phyloP scores from a whole-genome alignment of 1,140 invertebrate species.

The Acromyrmex charruanus region DNA sequence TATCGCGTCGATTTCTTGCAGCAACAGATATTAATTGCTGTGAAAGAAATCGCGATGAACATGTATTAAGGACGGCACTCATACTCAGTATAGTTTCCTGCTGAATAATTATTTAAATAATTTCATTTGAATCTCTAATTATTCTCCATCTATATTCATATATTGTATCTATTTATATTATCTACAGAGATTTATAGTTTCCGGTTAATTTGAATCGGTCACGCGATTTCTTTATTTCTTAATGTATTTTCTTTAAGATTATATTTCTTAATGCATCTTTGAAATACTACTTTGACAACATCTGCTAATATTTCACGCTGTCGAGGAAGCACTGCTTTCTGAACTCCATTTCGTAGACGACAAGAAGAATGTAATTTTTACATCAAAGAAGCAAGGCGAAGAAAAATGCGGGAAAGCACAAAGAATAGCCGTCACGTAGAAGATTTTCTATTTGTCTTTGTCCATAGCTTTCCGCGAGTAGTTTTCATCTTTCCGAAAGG shows the following conservation, averaged over 20 bases:
- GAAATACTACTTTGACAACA: constrained; percentile 8
- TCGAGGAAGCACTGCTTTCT: constrained; percentile 35
- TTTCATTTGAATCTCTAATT: constrained; percentile 26
- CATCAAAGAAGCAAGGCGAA: constrained; percentile 53
- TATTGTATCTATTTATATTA: neutral
- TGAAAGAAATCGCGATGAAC: constrained; percentile 29
- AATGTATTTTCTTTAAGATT: neutral
- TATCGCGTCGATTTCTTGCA: constrained; percentile 56
- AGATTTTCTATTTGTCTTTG: constrained; percentile 64
- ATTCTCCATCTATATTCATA: neutral
- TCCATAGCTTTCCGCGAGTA: constrained; percentile 51
- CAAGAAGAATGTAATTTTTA: constrained; percentile 59
- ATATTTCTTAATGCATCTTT: constrained; percentile 15
- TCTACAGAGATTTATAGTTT: neutral
- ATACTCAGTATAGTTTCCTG: neutral
- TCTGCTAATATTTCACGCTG: constrained; percentile 30
- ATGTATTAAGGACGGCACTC: constrained; percentile 30
- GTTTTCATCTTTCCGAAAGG: constrained; percentile 60
- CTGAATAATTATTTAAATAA: constrained; percentile 33
- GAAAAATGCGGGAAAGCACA: constrained; percentile 39
- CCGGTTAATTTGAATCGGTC: constrained; percentile 8
- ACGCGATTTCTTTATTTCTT: neutral
- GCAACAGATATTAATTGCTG: constrained; percentile 60
- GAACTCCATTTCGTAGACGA: constrained; percentile 40
- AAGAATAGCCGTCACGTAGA: constrained; percentile 58